phyloP scores from a whole-genome alignment of 2,888 invertebrate genomes.

The Tachina grossa region DNA sequence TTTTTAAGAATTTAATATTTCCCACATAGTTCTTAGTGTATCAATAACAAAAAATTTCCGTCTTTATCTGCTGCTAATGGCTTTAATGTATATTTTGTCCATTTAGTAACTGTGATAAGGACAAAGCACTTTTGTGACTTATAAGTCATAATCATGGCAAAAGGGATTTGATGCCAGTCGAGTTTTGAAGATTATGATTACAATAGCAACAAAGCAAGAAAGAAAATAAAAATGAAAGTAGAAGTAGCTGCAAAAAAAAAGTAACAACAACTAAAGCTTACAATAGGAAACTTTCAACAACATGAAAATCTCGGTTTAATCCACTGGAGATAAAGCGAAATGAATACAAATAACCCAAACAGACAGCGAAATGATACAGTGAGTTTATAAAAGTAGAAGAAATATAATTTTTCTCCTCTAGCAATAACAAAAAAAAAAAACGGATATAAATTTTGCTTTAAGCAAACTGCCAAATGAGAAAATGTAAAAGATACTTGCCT shows the following conservation, averaged over 20 bases:
- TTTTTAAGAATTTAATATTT: too few relatives aligned
- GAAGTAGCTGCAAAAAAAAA: conserved; percentile 33
- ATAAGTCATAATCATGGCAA: conserved; percentile 64
- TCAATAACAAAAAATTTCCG: conserved; percentile 33
- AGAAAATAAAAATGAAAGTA: conserved; percentile 50
- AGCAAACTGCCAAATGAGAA: not conserved
- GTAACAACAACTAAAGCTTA: conserved; percentile 51
- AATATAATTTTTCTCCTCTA: not conserved
- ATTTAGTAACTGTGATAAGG: conserved; percentile 2
- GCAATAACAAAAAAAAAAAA: not conserved
- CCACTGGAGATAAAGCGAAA: conserved; percentile 55
- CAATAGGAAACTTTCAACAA: conserved; percentile 56
- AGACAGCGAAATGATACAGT: conserved; percentile 41
- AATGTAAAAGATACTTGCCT: not conserved
- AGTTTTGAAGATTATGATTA: conserved; percentile 7
- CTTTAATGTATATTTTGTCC: conserved; percentile 12
- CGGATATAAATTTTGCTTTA: not conserved
- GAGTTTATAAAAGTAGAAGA: not conserved
- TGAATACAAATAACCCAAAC: conserved; percentile 37
- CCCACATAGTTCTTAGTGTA: conserved; percentile 5
- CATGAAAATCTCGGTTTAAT: conserved; percentile 56
- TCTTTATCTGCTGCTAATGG: not conserved
- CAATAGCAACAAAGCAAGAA: not conserved
- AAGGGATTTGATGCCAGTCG: conserved; percentile 40
- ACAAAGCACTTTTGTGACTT: conserved; percentile 66